phyloP scores from a whole-genome alignment of 2,113 vertebrate species.

The Orycteropus afer region DNA sequence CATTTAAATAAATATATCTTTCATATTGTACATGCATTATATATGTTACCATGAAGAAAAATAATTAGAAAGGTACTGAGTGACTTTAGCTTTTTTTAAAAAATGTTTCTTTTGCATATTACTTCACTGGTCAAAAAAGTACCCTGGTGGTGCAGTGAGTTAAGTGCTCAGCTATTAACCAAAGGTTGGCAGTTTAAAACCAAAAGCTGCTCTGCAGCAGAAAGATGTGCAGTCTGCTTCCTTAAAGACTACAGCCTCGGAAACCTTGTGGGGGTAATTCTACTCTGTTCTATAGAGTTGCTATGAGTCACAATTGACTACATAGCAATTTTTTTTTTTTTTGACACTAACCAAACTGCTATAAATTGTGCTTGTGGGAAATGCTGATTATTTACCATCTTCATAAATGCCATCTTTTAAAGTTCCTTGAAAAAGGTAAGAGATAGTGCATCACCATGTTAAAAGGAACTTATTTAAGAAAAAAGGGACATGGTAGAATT shows the following conservation, averaged over 20 bases:
- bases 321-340: not conserved
- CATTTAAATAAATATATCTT: conserved; percentile 44
- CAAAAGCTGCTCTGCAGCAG: not conserved
- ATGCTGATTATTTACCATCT: not conserved
- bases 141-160: no score
- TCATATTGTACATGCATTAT: conserved; percentile 59
- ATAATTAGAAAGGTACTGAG: conserved; percentile 35
- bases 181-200: not conserved
- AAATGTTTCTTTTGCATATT: not conserved
- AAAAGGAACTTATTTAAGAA: not conserved
- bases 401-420: not conserved
- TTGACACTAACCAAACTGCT: not conserved
- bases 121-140: no score
- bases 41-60: conserved; percentile 51
- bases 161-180: no score
- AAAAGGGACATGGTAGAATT: not conserved
- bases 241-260: no score
- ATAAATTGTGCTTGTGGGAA: not conserved
- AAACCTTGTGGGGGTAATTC: not conserved
- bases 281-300: not conserved
- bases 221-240: not conserved
- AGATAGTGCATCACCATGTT: not conserved
- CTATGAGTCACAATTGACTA: not conserved
- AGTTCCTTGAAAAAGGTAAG: not conserved
- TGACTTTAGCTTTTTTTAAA: conserved; percentile 55